Conservation (phyloP, 2,888 invertebrate species). For the Endomychus coccineus region DNA sequence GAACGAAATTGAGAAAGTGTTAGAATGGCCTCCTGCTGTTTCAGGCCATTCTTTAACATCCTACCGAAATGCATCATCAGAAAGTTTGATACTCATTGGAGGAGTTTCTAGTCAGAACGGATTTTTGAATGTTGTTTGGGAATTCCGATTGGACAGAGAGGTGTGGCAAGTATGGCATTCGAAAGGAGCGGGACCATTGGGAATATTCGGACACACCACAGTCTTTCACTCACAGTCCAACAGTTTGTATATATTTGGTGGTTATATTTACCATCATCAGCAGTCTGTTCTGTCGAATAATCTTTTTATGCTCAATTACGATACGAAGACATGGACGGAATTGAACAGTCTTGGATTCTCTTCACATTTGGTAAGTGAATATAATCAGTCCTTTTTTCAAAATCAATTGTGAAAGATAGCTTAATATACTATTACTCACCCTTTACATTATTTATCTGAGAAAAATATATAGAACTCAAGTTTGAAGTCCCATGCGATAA, state of each 20-base stretch:
- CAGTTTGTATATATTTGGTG: conserved; percentile 86
- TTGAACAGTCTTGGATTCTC: conserved; percentile 30
- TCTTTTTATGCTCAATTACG: conserved; percentile 70
- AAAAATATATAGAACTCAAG: too few species aligned
- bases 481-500: too few species aligned
- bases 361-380: conserved; percentile 43
- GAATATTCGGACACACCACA: conserved; percentile 83
- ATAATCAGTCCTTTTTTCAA: too few species aligned
- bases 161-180: conserved; percentile 65
- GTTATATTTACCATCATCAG: conserved; percentile 65
- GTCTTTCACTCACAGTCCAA: conserved; percentile 76
- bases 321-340: conserved; percentile 69
- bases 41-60: conserved; percentile 86
- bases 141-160: conserved; percentile 67
- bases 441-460: too few species aligned
- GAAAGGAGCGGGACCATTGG: conserved; percentile 67
- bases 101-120: conserved; percentile 73
- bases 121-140: conserved; percentile 70
- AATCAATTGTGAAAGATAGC: too few species aligned
- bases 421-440: too few species aligned
- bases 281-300: conserved; percentile 58
- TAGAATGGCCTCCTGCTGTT: conserved; percentile 60
- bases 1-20: conserved; percentile 58
- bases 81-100: conserved; percentile 75
- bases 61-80: conserved; percentile 61